A percentile compares a stretch with the other conserved stretches of the same genome.
Evolutionary conservation across 23 tunicate genomes (phyloP).

Genomic region (Trididemnum nubilum): DNA sequence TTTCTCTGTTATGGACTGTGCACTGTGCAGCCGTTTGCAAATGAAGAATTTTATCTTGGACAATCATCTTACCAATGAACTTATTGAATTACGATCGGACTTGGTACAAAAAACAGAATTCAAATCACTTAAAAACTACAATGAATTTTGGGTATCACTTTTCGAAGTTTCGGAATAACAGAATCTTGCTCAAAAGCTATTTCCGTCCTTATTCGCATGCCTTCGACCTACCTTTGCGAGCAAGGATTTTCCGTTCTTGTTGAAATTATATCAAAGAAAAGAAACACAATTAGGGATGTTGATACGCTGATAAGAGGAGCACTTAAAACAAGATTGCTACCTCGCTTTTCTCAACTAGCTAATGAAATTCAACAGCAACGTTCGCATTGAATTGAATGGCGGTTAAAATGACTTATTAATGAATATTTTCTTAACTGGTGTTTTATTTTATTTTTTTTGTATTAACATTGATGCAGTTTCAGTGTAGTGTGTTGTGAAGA

Average conservation of each 20-base stretch:
- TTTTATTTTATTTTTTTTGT: not conserved
- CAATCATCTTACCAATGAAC: slow-evolving; percentile 21
- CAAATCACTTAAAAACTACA: slow-evolving; percentile 30
- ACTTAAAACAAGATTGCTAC: slow-evolving; percentile 28
- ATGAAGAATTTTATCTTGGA: slow-evolving; percentile 21
- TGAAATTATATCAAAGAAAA: slow-evolving; percentile 33
- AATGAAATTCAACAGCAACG: slow-evolving; percentile 32
- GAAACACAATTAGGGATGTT: slow-evolving; percentile 3
- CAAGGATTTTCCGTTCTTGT: slow-evolving; percentile 30
- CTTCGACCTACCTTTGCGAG: slow-evolving; percentile 24
- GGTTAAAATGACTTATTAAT: not conserved
- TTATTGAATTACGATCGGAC: slow-evolving; percentile 32
- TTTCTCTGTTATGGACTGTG: slow-evolving; percentile 26
- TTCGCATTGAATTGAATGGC: slow-evolving; percentile 21
- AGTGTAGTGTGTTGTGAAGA: not conserved
- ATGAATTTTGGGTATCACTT: slow-evolving; percentile 36
- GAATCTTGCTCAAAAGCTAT: slow-evolving; percentile 31
- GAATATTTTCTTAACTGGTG: not conserved
- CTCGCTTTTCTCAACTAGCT: slow-evolving; percentile 28
- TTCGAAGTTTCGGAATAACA: slow-evolving; percentile 16
- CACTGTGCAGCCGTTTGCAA: slow-evolving; percentile 19
- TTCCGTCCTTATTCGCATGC: slow-evolving; percentile 24
- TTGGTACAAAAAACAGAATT: slow-evolving; percentile 16
- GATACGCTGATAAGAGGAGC: slow-evolving; percentile 28
- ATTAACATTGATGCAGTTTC: not conserved